phyloP scores from a whole-genome alignment of 2,113 vertebrate genomes.

The Rousettus leschenaultii region DNA sequence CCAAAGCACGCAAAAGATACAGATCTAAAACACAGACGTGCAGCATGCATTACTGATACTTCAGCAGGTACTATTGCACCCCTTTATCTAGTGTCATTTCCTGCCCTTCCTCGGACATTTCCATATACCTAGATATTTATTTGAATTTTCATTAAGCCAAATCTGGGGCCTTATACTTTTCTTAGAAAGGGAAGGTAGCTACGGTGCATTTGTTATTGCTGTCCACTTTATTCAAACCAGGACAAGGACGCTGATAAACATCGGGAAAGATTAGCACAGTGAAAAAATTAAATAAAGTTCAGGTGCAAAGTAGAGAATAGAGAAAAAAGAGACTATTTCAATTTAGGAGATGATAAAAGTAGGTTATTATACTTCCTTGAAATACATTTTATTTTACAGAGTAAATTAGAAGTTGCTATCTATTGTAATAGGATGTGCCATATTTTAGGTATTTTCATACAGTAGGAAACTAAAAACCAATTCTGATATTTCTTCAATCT shows the following conservation, averaged over 20 bases:
- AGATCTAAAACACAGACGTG: neutral
- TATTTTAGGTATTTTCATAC: neutral
- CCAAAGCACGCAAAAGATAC: neutral
- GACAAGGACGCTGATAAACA: neutral
- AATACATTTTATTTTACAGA: neutral
- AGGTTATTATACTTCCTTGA: neutral
- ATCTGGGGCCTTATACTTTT: neutral
- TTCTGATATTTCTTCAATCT: neutral
- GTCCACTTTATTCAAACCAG: neutral
- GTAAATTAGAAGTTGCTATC: neutral
- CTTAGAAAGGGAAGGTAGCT: neutral
- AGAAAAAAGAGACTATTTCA: neutral
- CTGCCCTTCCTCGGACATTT: neutral
- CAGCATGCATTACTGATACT: neutral
- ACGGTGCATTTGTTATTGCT: neutral
- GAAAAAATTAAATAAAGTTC: neutral
- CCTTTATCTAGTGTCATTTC: neutral
- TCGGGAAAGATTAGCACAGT: neutral
- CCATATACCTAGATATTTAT: neutral
- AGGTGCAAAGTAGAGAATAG: neutral
- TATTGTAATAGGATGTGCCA: neutral
- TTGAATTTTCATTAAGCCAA: slow-evolving; percentile 16
- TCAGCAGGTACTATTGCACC: neutral
- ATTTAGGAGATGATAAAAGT: neutral
- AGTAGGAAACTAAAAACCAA: neutral